Conservation (phyloP, 2,797 vertebrate species). For the Melanotaenia boesemani region DNA sequence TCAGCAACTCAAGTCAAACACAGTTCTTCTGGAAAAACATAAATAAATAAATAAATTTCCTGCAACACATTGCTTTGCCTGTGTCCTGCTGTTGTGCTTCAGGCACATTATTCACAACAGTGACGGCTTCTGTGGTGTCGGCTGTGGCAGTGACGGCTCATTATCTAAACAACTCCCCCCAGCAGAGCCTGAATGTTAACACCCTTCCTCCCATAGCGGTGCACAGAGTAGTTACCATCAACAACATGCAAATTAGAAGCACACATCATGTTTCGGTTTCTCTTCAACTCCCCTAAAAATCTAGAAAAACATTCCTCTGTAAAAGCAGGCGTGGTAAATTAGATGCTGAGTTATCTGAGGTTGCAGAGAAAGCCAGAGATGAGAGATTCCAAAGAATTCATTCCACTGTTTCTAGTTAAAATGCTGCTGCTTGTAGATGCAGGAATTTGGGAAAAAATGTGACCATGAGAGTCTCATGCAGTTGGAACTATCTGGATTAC, state of each 20-base stretch:
- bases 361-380: constrained; percentile 25
- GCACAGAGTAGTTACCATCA: constrained; percentile 25
- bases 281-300: constrained; percentile 13
- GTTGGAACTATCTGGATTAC: constrained; percentile 27
- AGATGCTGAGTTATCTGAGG: constrained; percentile 47
- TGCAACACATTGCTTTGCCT: neutral
- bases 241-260: constrained; percentile 56
- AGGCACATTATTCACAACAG: constrained; percentile 45
- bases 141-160: constrained; percentile 67
- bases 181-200: constrained; percentile 45
- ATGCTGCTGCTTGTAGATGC: constrained; percentile 25
- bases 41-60: neutral
- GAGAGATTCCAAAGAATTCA: constrained; percentile 36
- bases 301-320: constrained; percentile 48
- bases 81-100: constrained; percentile 24
- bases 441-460: constrained; percentile 28
- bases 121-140: constrained; percentile 56
- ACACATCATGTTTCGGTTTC: constrained; percentile 31
- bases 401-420: constrained; percentile 33
- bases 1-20: neutral
- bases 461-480: constrained; percentile 3
- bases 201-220: neutral
- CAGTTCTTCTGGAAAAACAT: neutral
- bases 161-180: constrained; percentile 62
- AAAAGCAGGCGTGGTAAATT: constrained; percentile 44